Base-by-base conservation (phyloP, 2,113 vertebrate species). In the Nothocercus julius region DNA sequence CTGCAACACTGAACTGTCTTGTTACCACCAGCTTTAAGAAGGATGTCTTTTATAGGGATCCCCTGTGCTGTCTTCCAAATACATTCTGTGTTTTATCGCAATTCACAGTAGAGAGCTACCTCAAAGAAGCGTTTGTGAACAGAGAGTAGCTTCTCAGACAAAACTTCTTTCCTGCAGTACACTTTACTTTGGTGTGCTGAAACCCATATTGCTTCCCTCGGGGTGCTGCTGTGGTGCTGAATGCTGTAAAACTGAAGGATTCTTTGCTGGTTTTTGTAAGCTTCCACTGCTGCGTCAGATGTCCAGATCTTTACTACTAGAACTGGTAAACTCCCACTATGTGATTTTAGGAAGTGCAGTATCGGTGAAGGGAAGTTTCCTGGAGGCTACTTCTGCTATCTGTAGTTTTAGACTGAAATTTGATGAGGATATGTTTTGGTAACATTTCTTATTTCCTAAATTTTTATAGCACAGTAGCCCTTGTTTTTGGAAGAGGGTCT, bases 171-270 rank as follows among this genome's bases (percentile, higher is more conserved):
- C 90, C 93, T 69, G 56, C 78, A 49, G 91, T 73, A 51, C 51
- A 70, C 73, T 91, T 68, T 94, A 78, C 73, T 92, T 93, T 58
- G 89, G 73, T 92, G 75, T 85, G 86, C 95, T 96, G 73, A 95
- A 94, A 96, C 74, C 66, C 54, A 96, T 67, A 69, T 78, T 24
- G 24, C 38, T 68, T 59, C 79, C 72, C 91, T 95, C 83, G 84
- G 34, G 79, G 94, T 94, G 90, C 88, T 87, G 90, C 88, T 79
- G 77, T 11, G 6, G 58, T 96, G 86, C 84, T 82, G 87, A 62
- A 67, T 85, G 92, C 86, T 93, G n/a, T 95, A 94, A 95, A 96
- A 92, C 92, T 93, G 92, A 95, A 95, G 15, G 17, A 59, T 94
- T 97, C 95, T 80, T 94, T 25, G 20, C 75, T 72, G 69, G 61